Evolutionary conservation across 2,888 invertebrate genomes (phyloP).

Genomic region (Sarcophaga subvicina): DNA sequence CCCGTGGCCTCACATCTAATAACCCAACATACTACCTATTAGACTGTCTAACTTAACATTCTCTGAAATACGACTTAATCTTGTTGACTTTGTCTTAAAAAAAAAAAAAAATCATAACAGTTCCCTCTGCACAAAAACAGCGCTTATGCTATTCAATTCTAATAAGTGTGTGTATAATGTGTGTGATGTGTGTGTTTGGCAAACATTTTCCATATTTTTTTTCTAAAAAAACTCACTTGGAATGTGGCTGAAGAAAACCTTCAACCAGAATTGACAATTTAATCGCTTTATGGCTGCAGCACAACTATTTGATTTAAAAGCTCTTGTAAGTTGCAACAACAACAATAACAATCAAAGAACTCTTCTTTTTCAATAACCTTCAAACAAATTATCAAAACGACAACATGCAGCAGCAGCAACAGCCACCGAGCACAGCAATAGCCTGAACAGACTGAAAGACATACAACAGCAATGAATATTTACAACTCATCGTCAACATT

Average conservation of each 20-base stretch:
- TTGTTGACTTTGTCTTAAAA: no score
- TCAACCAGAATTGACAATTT: conserved; percentile 55
- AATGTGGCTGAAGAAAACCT: conserved; percentile 48
- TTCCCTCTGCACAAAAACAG: no score
- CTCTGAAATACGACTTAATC: no score
- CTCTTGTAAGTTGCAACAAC: conserved; percentile 15
- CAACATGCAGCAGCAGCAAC: conserved; percentile 13
- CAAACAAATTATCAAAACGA: conserved; percentile 51
- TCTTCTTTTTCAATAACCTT: conserved; percentile 61
- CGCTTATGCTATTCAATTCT: no score
- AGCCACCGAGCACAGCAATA: not conserved
- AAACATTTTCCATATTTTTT: not conserved
- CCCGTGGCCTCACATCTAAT: no score
- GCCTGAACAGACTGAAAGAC: not conserved
- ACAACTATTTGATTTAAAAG: conserved; percentile 34
- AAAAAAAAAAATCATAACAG: no score
- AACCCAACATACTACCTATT: no score
- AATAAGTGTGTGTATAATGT: no score
- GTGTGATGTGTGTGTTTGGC: no score
- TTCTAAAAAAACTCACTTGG: conserved; percentile 3
- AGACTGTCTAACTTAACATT: no score
- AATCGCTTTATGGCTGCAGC: conserved; percentile 47
- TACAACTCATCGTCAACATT: conserved; percentile 56
- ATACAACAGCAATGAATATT: conserved; percentile 60
- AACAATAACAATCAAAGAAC: conserved; percentile 19